phyloP scores from a whole-genome alignment of 2,113 vertebrate genomes.

The Diadophis punctatus region DNA sequence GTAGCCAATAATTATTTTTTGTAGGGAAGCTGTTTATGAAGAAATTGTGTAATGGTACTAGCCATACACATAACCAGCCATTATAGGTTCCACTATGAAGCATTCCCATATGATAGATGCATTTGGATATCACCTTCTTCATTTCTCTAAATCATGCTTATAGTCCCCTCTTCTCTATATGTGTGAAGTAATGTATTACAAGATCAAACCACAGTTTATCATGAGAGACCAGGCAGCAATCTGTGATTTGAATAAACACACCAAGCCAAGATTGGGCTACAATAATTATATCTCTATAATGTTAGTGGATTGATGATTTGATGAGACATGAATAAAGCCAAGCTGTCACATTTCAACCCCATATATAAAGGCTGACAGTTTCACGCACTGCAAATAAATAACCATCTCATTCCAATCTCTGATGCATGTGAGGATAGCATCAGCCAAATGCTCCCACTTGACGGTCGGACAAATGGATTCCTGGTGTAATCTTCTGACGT shows the following conservation, averaged over 20 bases:
- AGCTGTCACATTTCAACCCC: not conserved
- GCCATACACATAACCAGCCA: not conserved
- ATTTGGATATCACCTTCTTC: not conserved
- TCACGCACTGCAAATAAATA: not conserved
- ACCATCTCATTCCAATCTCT: constrained; percentile 15
- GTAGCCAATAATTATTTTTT: not conserved
- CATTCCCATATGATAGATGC: not conserved
- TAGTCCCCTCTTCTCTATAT: not conserved
- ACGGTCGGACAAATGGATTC: constrained; percentile 19
- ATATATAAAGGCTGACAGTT: not conserved
- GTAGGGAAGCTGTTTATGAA: not conserved
- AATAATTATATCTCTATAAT: not conserved
- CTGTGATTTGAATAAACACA: not conserved
- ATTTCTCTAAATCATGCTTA: not conserved
- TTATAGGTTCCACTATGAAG: not conserved
- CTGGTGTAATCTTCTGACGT: not conserved
- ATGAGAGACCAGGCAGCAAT: not conserved
- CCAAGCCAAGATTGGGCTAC: not conserved
- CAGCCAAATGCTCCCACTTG: constrained; percentile 15
- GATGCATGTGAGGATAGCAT: not conserved
- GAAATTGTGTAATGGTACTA: not conserved
- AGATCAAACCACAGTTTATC: not conserved
- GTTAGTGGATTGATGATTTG: not conserved
- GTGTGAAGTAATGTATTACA: not conserved
- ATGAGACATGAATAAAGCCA: not conserved